Conservation (phyloP, 2,113 vertebrate species). For the Oceanodroma tethys region DNA sequence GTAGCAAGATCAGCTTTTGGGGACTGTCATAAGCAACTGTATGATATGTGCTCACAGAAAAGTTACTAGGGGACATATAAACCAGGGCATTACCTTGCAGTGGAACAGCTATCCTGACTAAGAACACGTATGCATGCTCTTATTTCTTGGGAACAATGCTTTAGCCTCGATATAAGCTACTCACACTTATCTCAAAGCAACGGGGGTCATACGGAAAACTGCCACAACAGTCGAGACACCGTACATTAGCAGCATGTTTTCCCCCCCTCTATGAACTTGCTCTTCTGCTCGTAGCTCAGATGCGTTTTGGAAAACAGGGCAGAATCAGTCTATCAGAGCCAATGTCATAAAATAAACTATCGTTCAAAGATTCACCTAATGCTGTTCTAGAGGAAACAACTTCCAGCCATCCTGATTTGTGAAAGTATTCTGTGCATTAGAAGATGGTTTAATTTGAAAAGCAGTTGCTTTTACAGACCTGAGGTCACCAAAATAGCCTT, state of each 20-base stretch:
- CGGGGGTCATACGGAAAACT: not conserved
- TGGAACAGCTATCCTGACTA: not conserved
- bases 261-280: not conserved
- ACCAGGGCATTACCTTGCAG: too few species aligned
- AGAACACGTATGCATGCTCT: not conserved
- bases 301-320: not conserved
- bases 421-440: conserved; percentile 4
- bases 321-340: not conserved
- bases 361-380: not conserved
- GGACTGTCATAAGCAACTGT: not conserved
- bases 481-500: not conserved
- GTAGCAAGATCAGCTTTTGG: not conserved
- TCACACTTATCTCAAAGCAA: not conserved
- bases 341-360: not conserved
- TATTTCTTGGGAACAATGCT: not conserved
- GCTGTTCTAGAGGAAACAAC: not conserved
- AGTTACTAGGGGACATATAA: not conserved
- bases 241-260: not conserved
- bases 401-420: not conserved
- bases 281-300: not conserved
- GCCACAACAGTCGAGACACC: not conserved
- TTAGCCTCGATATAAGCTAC: not conserved
- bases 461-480: not conserved
- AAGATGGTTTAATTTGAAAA: not conserved
- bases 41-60: not conserved